These are phyloP conservation scores for Gavialis gangeticus DNA, from an alignment of 2,113 vertebrate species.

Conservation along the genomic window DNA sequence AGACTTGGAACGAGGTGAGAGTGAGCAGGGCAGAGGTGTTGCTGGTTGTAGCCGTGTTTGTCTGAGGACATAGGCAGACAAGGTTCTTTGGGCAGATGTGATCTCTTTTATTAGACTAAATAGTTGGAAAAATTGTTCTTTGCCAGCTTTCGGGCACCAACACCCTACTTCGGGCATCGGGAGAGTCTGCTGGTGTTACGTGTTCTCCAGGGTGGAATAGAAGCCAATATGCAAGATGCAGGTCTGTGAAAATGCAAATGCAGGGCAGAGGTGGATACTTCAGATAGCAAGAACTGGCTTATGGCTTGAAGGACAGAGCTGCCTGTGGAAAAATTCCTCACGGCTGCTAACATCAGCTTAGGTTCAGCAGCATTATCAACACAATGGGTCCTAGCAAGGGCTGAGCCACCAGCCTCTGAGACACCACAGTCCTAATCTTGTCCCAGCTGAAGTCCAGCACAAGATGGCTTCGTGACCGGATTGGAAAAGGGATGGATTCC, in stretches of 20 bases:
- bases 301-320: neutral
- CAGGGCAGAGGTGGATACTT: neutral
- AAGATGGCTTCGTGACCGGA: neutral
- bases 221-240: too few relatives aligned
- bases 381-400: neutral
- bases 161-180: too few relatives aligned
- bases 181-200: too few relatives aligned
- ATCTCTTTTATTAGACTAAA: too few relatives aligned
- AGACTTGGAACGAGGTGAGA: neutral
- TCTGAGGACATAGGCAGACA: too few relatives aligned
- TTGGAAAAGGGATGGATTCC: neutral
- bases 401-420: neutral
- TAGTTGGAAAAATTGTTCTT: too few relatives aligned
- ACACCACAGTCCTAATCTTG: neutral
- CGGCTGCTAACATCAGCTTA: neutral
- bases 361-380: neutral
- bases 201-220: too few relatives aligned
- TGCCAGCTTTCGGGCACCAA: too few relatives aligned
- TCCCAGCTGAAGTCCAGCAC: neutral
- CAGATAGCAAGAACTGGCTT: neutral
- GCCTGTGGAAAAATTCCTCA: neutral
- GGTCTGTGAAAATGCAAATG: too few relatives aligned
- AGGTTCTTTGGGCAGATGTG: too few relatives aligned
- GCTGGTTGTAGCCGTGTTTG: too few relatives aligned
- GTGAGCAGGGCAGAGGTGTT: neutral